Evolutionary conservation across 2,797 vertebrate species (phyloP).

Genomic region (Enteromius anoplus): DNA sequence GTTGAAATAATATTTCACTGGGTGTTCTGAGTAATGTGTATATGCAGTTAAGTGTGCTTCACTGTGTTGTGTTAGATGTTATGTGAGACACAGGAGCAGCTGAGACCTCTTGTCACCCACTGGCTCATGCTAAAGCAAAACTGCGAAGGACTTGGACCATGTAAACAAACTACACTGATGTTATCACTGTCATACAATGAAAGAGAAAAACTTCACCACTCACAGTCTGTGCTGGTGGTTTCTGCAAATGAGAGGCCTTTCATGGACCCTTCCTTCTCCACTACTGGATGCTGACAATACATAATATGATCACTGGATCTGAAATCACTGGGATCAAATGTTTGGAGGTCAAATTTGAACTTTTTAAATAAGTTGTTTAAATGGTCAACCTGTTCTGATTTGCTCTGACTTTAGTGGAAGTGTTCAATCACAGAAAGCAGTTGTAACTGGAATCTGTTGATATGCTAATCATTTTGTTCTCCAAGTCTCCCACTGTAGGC

Average conservation of each 20-base stretch:
- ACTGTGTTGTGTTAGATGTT: constrained; percentile 17
- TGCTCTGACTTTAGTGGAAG: constrained; percentile 4
- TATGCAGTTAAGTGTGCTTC: constrained; percentile 18
- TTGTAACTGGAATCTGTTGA: constrained; percentile 16
- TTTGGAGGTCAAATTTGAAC: not conserved
- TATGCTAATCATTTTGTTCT: not conserved
- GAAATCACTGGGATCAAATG: constrained; percentile 4
- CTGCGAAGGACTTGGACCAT: not conserved
- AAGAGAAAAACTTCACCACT: not conserved
- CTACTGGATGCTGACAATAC: not conserved
- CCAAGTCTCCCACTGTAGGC: constrained; percentile 4
- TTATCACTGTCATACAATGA: not conserved
- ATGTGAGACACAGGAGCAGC: constrained; percentile 4
- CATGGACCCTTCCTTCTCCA: not conserved
- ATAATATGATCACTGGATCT: constrained; percentile 29
- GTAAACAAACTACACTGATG: not conserved
- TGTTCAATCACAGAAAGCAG: not conserved
- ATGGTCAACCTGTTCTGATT: constrained; percentile 4
- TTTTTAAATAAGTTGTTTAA: constrained; percentile 11
- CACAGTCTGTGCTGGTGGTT: not conserved
- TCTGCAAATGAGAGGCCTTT: constrained; percentile 18
- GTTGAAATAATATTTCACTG: constrained; percentile 20
- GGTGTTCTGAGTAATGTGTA: not conserved
- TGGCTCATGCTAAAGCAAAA: not conserved
- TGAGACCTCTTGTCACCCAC: constrained; percentile 3